Percentiles rank a stretch among this genome's conserved stretches.
Conservation (phyloP, 2,113 vertebrate species). For the Lanius ludovicianus region DNA sequence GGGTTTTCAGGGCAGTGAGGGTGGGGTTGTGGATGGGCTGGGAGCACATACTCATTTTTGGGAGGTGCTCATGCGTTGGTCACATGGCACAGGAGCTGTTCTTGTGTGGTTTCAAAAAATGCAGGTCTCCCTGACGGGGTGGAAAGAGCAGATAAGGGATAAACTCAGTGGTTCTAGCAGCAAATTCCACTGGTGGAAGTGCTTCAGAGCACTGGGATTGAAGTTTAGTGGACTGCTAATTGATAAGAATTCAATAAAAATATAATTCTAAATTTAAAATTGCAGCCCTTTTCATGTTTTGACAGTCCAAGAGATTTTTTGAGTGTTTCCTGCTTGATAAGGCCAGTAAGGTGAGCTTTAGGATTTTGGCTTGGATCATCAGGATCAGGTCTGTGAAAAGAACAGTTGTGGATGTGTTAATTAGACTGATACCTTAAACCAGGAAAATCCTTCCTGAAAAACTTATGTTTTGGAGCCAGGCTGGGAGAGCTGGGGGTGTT, state of each 20-base stretch:
- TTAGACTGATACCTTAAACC: not conserved
- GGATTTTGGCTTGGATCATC: not conserved
- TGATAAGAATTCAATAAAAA: not conserved
- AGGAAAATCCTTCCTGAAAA: not conserved
- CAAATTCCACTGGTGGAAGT: not conserved
- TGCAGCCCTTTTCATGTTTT: accelerated
- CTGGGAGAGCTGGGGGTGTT: accelerated
- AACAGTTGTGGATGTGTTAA: not conserved
- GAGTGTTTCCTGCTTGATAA: not conserved
- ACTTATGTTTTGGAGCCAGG: accelerated
- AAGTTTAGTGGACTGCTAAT: not conserved
- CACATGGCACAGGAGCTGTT: not conserved
- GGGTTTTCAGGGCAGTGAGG: not conserved
- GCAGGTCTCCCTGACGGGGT: not conserved
- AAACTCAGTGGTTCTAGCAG: not conserved
- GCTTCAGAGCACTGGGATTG: not conserved
- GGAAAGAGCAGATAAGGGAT: not conserved
- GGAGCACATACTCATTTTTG: not conserved
- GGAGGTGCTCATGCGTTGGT: not conserved
- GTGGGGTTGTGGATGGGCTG: not conserved
- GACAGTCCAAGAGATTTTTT: not conserved
- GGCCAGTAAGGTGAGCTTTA: not conserved
- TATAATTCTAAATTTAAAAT: not conserved
- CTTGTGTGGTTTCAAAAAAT: not conserved
- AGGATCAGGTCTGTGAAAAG: not conserved